Conservation (phyloP, 2,113 vertebrate species). For the Dermatemys mawii region DNA sequence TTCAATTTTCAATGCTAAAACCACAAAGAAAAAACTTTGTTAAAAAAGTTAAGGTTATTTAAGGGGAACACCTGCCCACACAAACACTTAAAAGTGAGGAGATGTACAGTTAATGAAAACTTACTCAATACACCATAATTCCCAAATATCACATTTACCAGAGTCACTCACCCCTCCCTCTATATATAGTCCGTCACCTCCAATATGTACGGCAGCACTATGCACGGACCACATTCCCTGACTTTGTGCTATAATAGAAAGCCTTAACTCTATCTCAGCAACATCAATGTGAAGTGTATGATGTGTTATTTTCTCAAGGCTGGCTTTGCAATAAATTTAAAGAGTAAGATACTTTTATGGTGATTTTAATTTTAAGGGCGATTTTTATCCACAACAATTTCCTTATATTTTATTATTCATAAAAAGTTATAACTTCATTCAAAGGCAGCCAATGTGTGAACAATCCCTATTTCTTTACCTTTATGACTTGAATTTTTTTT, state of each 20-base stretch:
- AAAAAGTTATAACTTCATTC: constrained; percentile 16
- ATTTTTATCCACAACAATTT: neutral
- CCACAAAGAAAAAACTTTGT: neutral
- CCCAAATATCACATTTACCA: neutral
- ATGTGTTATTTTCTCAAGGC: neutral
- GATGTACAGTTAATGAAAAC: neutral
- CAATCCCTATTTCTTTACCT: neutral
- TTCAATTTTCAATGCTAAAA: neutral
- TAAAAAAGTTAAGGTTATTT: neutral
- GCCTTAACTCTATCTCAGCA: neutral
- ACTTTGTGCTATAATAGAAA: neutral
- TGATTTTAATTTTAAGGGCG: neutral
- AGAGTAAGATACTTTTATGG: neutral
- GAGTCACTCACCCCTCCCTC: neutral
- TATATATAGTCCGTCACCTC: neutral
- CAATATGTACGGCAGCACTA: neutral
- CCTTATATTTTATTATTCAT: constrained; percentile 14
- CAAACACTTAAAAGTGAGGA: neutral
- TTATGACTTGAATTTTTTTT: neutral
- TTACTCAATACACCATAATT: neutral
- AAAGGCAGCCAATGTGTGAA: neutral
- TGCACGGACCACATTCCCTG: neutral
- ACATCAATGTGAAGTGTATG: neutral
- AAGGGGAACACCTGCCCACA: neutral
- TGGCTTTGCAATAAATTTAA: constrained; percentile 8